These are phyloP conservation scores for Chascanopsetta lugubris DNA, from an alignment of 2,113 vertebrate genomes.

Conservation along the genomic window DNA sequence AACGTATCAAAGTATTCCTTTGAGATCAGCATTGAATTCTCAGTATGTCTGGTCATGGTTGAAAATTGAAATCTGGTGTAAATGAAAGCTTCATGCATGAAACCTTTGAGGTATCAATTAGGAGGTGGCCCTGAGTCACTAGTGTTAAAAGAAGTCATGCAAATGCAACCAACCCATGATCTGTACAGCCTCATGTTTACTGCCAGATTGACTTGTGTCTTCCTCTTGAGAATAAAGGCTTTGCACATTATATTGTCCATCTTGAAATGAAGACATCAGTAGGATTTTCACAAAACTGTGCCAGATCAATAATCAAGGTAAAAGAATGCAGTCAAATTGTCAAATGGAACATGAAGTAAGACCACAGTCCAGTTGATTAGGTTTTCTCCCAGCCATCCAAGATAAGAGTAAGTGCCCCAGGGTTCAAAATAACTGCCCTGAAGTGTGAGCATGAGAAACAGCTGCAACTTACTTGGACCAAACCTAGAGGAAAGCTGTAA, in stretches of 20 bases:
- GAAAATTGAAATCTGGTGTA: background rate
- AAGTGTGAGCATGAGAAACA: background rate
- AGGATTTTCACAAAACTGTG: constrained; percentile 8
- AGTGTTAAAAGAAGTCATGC: constrained; percentile 1
- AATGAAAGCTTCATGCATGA: background rate
- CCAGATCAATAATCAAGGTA: background rate
- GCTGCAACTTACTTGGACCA: background rate
- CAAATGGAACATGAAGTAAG: constrained; percentile 15
- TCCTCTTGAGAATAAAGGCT: background rate
- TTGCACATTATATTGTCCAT: background rate
- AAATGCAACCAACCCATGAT: background rate
- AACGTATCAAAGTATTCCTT: too few species aligned
- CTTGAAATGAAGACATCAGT: background rate
- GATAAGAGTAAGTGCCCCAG: constrained; percentile 12
- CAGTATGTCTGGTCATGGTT: background rate
- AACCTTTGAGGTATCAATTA: background rate
- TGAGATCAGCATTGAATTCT: background rate
- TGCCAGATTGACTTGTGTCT: constrained; percentile 1
- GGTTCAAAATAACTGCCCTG: constrained; percentile 37
- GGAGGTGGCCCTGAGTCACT: constrained; percentile 1
- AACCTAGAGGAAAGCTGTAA: background rate
- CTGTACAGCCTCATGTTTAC: background rate
- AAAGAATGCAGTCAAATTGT: constrained; percentile 17
- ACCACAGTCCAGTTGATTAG: constrained; percentile 37
- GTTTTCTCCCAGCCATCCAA: constrained; percentile 17